A percentile compares a stretch with the other conserved stretches of the same genome.
Conservation (phyloP, 2,888 invertebrate species). For the Drosophila suboccidentalis region DNA sequence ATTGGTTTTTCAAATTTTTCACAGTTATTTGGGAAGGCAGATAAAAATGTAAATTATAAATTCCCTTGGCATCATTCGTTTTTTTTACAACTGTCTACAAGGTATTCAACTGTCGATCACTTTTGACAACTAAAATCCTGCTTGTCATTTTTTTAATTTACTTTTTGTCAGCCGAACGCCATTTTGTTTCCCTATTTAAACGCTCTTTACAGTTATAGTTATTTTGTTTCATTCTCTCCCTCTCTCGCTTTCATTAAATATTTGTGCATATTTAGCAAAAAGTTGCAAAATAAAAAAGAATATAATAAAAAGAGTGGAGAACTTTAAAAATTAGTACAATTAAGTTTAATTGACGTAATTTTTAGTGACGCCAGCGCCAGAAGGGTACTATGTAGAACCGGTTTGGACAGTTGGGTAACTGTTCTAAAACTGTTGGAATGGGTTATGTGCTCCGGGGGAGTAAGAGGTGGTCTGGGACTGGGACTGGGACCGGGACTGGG, state of each 20-base stretch:
- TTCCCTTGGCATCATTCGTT: neutral
- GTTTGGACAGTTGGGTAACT: conserved; percentile 13
- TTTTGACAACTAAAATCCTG: neutral
- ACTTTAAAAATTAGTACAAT: conserved; percentile 72
- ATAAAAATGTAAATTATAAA: neutral
- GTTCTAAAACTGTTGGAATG: conserved; percentile 10
- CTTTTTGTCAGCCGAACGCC: conserved; percentile 66
- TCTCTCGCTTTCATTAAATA: conserved; percentile 42
- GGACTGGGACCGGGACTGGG: too few species aligned
- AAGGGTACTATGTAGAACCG: neutral
- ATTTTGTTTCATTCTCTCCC: neutral
- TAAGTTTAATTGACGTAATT: conserved; percentile 77
- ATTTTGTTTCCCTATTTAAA: conserved; percentile 67
- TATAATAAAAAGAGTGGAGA: conserved; percentile 11
- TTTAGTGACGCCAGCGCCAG: conserved; percentile 52
- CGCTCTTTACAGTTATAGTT: conserved; percentile 41
- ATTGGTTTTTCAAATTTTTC: neutral
- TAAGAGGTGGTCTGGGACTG: too few species aligned
- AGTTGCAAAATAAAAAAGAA: conserved; percentile 17
- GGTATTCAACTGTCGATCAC: conserved; percentile 5
- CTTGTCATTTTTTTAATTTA: conserved; percentile 16
- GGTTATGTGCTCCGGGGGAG: neutral
- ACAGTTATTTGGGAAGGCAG: neutral
- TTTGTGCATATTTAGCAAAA: conserved; percentile 69
- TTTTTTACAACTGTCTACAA: neutral